phyloP scores from a whole-genome alignment of 2,113 vertebrate genomes.

The Paratilapia polleni region DNA sequence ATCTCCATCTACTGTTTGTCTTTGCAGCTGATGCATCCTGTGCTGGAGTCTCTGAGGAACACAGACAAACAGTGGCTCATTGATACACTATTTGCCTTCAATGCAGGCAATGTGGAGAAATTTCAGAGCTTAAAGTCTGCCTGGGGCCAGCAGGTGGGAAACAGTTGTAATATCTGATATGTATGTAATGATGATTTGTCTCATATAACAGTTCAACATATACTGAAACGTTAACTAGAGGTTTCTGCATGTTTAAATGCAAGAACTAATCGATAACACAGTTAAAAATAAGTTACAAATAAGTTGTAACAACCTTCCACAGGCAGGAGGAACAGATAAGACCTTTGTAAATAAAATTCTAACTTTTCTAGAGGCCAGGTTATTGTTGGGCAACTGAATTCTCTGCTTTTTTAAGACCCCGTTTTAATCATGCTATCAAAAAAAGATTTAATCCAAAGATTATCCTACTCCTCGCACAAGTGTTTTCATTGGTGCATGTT shows the following conservation, averaged over 20 bases:
- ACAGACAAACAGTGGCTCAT: conserved; percentile 98
- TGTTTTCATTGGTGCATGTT: not conserved
- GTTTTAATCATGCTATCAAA: not conserved
- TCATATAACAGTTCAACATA: not conserved
- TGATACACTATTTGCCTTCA: conserved; percentile 95
- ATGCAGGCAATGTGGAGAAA: conserved; percentile 93
- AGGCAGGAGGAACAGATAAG: not conserved
- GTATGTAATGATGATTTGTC: not conserved
- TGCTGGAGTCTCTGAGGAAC: conserved; percentile 91
- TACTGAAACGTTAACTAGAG: not conserved
- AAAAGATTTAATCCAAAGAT: not conserved
- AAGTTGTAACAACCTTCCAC: not conserved
- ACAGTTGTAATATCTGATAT: not conserved
- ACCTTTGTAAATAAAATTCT: not conserved
- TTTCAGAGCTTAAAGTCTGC: conserved; percentile 91
- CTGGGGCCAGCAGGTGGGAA: conserved; percentile 95
- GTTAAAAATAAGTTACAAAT: not conserved
- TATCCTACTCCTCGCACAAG: not conserved
- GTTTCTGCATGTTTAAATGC: not conserved
- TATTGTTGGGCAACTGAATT: too few relatives aligned
- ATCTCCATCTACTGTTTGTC: not conserved
- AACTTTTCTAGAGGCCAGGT: not conserved
- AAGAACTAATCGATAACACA: not conserved
- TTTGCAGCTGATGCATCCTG: conserved; percentile 94
- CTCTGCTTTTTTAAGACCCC: not conserved